Evolutionary conservation across 2,113 vertebrate species (phyloP), one percentile per base, ranked within the genome.

Genomic region (Centropus unirufus): DNA sequence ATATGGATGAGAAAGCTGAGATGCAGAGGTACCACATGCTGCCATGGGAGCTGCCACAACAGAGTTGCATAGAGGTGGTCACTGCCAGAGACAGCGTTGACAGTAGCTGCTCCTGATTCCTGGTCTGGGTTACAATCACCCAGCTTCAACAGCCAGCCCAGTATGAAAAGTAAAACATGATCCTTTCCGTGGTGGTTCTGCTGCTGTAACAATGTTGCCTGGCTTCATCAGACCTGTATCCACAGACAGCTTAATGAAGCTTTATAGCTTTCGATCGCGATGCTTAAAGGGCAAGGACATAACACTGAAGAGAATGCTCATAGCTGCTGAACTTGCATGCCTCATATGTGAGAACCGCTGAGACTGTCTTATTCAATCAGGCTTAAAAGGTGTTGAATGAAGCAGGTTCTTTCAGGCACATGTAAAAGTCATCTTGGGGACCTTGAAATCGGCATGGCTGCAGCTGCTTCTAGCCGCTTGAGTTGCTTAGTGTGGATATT

Each of bases 121-220:
- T 57, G 12, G 2, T n/a, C 40, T 30, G 44, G 21, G 16, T 32
- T 58, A 9, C n/a, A 36, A 9, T 34, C 24, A 51, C 18, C 14
- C 46, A 74, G 77, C 74, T 82, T 58, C 21, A 40, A 1, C 46
- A 64, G 40, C 40, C 34, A 75, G 36, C 36, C 15, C 49, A 8
- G 46, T 8, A 16, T 5, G 27, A 52, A 81, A 42, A 54, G 3
- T 30, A 78, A 54, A 66, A 29, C 0, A 0, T n/a, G 23, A 54
- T 36, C 9, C 29, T 73, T 39, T 32, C 26, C 58, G 79, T 30
- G 19, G 57, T 75, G 61, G 8, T 36, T 47, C 1, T 92, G 59
- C 46, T 91, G 40, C n/a, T 76, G 16, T 44, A 23, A 54, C 47
- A 42, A 27, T 29, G 18, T 14, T 34, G 32, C n/a, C 32, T 68